These are phyloP conservation scores for Marisa cornuarietis DNA, from an alignment of 1,140 invertebrate genomes.

Conservation along the genomic window DNA sequence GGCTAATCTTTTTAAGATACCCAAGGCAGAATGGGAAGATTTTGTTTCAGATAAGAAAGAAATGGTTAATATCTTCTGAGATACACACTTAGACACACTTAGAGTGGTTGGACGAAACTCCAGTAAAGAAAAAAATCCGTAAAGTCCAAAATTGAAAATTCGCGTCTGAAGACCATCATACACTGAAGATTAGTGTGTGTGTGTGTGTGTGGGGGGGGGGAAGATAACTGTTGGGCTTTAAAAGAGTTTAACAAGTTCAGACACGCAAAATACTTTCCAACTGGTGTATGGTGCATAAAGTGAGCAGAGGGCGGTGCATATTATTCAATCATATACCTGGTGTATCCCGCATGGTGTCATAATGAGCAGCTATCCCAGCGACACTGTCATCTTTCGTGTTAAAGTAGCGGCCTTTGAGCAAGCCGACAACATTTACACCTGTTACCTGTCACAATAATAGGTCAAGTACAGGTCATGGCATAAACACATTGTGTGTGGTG, in stretches of 20 bases:
- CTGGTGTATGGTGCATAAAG: background rate
- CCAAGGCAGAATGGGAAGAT: too few relatives aligned
- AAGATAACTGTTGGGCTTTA: background rate
- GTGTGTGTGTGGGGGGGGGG: too few relatives aligned
- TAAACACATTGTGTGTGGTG: too few relatives aligned
- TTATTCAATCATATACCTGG: slow-evolving; percentile 21
- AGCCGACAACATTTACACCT: slow-evolving; percentile 32
- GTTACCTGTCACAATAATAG: slow-evolving; percentile 9
- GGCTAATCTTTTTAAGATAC: too few relatives aligned
- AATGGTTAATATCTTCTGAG: too few relatives aligned
- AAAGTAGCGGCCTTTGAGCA: slow-evolving; percentile 33
- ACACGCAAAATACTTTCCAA: background rate
- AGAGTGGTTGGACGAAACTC: too few relatives aligned
- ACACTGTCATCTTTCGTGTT: slow-evolving; percentile 29
- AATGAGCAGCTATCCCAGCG: slow-evolving; percentile 34
- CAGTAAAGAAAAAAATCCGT: background rate
- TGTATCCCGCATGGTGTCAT: slow-evolving; percentile 31
- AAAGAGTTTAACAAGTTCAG: background rate
- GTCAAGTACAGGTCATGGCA: too few relatives aligned
- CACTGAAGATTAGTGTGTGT: too few relatives aligned
- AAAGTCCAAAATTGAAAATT: background rate
- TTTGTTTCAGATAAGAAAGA: too few relatives aligned
- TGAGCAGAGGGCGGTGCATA: background rate
- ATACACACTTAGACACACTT: too few relatives aligned
- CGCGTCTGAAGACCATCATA: background rate